Conservation (phyloP, 2,888 invertebrate genomes). For the Cetonia aurata region DNA sequence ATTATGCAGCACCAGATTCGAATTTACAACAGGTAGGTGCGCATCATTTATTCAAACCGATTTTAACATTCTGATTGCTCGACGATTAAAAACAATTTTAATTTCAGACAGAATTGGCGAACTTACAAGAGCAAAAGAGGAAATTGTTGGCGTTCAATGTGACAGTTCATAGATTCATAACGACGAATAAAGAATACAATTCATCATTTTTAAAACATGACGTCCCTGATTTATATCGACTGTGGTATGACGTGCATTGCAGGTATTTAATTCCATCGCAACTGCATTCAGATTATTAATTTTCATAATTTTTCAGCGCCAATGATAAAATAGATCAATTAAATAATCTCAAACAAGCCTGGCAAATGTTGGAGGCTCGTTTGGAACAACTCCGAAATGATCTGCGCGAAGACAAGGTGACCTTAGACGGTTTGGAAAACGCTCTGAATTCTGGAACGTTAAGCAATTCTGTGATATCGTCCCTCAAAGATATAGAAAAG, state of each 20-base stretch:
- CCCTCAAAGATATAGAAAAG: constrained; percentile 69
- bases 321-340: constrained; percentile 79
- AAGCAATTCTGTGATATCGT: constrained; percentile 69
- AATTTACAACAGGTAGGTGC: too few relatives aligned
- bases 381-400: constrained; percentile 83
- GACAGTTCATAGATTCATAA: constrained; percentile 71
- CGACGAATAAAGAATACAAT: constrained; percentile 66
- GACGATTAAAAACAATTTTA: background rate
- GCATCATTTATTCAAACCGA: too few relatives aligned
- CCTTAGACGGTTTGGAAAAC: constrained; percentile 69
- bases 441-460: constrained; percentile 65
- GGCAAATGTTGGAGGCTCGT: constrained; percentile 83
- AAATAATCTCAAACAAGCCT: constrained; percentile 78
- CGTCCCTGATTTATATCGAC: constrained; percentile 75
- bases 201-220: constrained; percentile 73
- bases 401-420: constrained; percentile 78
- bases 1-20: too few relatives aligned
- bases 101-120: constrained; percentile 71
- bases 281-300: too few relatives aligned
- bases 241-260: constrained; percentile 79
- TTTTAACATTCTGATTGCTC: too few relatives aligned
- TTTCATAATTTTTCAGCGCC: constrained; percentile 69
- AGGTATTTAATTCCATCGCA: constrained; percentile 66
- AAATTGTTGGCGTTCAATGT: constrained; percentile 72
- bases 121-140: constrained; percentile 68